Conservation (phyloP, 2,113 vertebrate genomes). For the Larimichthys crocea region DNA sequence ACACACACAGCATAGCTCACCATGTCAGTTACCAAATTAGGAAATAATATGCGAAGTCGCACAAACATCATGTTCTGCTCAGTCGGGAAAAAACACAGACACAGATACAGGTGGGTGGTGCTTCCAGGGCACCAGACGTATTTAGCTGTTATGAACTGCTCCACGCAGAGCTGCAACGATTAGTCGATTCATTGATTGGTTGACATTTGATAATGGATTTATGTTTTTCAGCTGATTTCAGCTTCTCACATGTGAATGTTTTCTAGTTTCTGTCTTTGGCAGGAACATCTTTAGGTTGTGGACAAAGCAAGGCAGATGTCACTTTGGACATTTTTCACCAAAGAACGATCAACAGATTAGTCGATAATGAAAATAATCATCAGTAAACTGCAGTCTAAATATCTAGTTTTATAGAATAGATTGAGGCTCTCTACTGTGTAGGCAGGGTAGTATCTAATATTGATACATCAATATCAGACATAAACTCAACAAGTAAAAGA, state of each 20-base stretch:
- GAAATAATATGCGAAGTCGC: constrained; percentile 69
- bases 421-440: not conserved
- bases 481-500: no score
- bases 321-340: no score
- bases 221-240: no score
- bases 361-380: not conserved
- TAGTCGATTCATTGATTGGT: no score
- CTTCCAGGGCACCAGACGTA: constrained; percentile 20
- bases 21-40: constrained; percentile 73
- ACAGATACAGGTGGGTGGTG: constrained; percentile 4
- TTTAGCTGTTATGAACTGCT: constrained; percentile 3
- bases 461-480: no score
- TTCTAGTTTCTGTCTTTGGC: no score
- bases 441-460: not conserved
- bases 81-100: constrained; percentile 23
- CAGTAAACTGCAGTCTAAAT: constrained; percentile 2
- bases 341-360: no score
- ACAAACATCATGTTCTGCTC: constrained; percentile 64
- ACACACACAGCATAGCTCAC: constrained; percentile 31
- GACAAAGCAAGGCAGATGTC: no score
- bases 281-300: no score
- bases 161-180: not conserved
- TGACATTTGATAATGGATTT: no score
- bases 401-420: not conserved
- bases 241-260: no score